phyloP scores from a whole-genome alignment of 2,888 invertebrate species.

The Xestia c-nigrum region DNA sequence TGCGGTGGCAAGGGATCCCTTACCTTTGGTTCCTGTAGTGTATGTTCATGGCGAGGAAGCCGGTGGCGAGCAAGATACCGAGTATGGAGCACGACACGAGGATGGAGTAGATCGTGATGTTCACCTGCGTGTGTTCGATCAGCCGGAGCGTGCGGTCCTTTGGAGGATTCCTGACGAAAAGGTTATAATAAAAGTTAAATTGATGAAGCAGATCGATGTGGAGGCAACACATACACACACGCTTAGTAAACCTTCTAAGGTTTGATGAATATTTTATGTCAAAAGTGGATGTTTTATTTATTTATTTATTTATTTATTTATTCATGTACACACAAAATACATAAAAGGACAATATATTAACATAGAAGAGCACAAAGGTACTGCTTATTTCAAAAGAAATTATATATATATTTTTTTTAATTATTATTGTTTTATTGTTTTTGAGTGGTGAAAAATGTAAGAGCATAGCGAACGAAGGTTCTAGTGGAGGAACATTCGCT shows the following conservation, averaged over 20 bases:
- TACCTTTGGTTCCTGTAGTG: conserved; percentile 98
- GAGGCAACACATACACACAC: neutral
- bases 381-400: no score
- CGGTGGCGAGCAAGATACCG: conserved; percentile 97
- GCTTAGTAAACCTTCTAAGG: no score
- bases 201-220: neutral
- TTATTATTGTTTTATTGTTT: no score
- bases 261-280: neutral
- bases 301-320: no score
- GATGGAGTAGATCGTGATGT: conserved; percentile 97
- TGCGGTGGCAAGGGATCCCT: neutral
- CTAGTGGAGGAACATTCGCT: neutral
- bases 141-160: conserved; percentile 97
- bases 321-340: no score
- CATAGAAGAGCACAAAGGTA: no score
- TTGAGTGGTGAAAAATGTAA: neutral
- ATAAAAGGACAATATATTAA: no score
- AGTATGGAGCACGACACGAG: conserved; percentile 96
- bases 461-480: neutral
- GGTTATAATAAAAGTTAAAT: neutral
- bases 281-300: neutral
- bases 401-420: no score
- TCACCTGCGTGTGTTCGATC: conserved; percentile 97
- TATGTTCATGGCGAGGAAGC: conserved; percentile 98
- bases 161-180: conserved; percentile 92